Percentiles rank a stretch among this genome's conserved stretches.
These are phyloP conservation scores for Aurelia aurita DNA, from an alignment of 30 jellyfish, hydroid and myxozoan species.

Conservation along the genomic window DNA sequence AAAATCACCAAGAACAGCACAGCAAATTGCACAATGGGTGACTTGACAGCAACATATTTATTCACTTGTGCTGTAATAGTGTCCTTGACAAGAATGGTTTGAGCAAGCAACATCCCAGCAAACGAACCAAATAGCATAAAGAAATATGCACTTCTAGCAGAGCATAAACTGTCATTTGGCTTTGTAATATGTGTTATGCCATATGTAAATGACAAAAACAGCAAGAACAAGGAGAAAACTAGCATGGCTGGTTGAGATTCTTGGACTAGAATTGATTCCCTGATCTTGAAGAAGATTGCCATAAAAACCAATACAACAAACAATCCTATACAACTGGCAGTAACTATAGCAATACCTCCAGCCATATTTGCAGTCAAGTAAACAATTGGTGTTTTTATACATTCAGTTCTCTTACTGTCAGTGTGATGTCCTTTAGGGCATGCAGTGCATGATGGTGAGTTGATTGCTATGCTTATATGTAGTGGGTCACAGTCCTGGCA, in stretches of 20 bases:
- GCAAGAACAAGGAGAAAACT: slow-evolving; percentile 30
- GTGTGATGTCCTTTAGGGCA: slow-evolving; percentile 85
- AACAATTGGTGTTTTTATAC: slow-evolving; percentile 73
- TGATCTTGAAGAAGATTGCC: slow-evolving; percentile 26
- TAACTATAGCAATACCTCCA: slow-evolving; percentile 61
- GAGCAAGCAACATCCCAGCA: slow-evolving; percentile 57
- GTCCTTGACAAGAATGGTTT: slow-evolving; percentile 43
- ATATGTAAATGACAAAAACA: slow-evolving; percentile 71
- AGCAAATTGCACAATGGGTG: slow-evolving; percentile 14
- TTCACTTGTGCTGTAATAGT: slow-evolving; percentile 32
- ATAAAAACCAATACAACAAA: slow-evolving; percentile 16
- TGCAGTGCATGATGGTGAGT: slow-evolving; percentile 54
- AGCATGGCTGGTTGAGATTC: slow-evolving; percentile 51
- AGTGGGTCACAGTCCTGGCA: slow-evolving; percentile 74
- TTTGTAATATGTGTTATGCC: slow-evolving; percentile 58
- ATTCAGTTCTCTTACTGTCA: slow-evolving; percentile 54
- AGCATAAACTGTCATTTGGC: slow-evolving; percentile 72
- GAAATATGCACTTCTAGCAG: slow-evolving; percentile 70
- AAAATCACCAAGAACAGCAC: slow-evolving; percentile 33
- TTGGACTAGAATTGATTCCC: slow-evolving; percentile 44
- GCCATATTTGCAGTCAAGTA: slow-evolving; percentile 43
- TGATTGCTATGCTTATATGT: slow-evolving; percentile 65
- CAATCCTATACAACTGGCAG: slow-evolving; percentile 54
- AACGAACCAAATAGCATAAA: slow-evolving; percentile 51
- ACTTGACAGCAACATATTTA: slow-evolving; percentile 10